These are phyloP conservation scores for Chrysemys picta DNA, from an alignment of 2,113 vertebrate genomes.

Conservation along the genomic window DNA sequence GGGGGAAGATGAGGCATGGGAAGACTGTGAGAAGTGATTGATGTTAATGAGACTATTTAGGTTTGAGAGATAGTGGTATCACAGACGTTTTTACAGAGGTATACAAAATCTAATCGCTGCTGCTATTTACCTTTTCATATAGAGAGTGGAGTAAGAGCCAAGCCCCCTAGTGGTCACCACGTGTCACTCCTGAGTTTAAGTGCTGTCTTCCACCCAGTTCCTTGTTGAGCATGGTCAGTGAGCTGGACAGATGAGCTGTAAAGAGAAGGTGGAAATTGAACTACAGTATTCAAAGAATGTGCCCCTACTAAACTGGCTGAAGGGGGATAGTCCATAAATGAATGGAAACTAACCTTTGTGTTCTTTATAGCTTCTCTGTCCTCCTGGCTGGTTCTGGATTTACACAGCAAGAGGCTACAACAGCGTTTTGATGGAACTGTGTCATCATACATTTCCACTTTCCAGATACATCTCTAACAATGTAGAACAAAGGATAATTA, in stretches of 20 bases:
- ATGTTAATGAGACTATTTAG: neutral
- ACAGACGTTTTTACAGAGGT: neutral
- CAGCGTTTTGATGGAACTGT: neutral
- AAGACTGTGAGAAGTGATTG: neutral
- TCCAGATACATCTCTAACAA: neutral
- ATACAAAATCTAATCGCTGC: neutral
- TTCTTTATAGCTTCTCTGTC: neutral
- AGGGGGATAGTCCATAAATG: neutral
- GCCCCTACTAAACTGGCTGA: neutral
- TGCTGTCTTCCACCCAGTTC: neutral
- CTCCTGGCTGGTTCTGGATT: neutral
- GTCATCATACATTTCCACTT: neutral
- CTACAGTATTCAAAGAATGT: neutral
- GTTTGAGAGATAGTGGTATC: rapidly evolving
- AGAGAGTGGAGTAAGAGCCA: neutral
- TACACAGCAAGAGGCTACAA: neutral
- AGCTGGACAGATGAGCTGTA: neutral
- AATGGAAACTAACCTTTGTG: neutral
- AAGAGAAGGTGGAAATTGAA: neutral
- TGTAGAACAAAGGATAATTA: neutral
- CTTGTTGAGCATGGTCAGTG: neutral
- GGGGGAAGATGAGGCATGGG: neutral
- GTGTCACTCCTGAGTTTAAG: rapidly evolving
- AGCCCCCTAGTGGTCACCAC: neutral
- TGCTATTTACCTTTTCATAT: neutral